These are phyloP conservation scores for Ranitomeya imitator DNA, from an alignment of 2,113 vertebrate species.

Conservation along the genomic window DNA sequence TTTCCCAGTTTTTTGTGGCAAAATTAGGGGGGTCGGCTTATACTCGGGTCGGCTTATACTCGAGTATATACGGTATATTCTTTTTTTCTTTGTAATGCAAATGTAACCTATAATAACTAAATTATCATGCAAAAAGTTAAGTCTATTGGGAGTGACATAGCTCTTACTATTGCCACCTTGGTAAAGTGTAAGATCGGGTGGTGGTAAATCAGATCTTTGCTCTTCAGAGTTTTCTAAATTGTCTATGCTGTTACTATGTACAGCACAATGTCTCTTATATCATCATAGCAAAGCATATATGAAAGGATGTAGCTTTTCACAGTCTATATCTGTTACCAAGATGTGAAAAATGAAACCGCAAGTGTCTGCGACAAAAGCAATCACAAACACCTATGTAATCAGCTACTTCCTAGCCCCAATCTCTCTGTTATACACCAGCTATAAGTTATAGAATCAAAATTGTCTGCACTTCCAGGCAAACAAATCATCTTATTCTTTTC, in stretches of 20 bases:
- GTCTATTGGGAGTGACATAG: neutral
- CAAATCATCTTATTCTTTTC: neutral
- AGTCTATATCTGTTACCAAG: conserved; percentile 20
- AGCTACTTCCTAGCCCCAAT: conserved; percentile 11
- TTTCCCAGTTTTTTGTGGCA: too few species aligned
- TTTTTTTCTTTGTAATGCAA: too few species aligned
- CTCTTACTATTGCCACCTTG: neutral
- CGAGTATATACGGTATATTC: too few species aligned
- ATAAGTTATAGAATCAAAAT: conserved; percentile 1
- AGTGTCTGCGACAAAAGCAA: neutral
- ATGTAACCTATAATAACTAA: neutral
- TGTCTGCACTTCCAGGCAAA: conserved; percentile 21
- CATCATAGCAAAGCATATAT: neutral
- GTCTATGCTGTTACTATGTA: neutral
- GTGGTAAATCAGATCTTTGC: neutral
- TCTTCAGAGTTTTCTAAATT: neutral
- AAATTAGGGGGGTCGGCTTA: too few species aligned
- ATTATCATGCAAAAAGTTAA: neutral
- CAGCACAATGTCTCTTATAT: neutral
- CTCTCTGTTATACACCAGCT: conserved; percentile 2
- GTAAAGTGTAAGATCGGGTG: neutral
- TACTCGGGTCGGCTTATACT: too few species aligned
- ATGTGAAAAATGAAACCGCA: neutral
- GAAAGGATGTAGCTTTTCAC: conserved; percentile 15
- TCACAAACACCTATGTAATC: conserved; percentile 5